Base-by-base conservation (phyloP, 1,140 invertebrate genomes). In the Heterodera carotae region DNA sequence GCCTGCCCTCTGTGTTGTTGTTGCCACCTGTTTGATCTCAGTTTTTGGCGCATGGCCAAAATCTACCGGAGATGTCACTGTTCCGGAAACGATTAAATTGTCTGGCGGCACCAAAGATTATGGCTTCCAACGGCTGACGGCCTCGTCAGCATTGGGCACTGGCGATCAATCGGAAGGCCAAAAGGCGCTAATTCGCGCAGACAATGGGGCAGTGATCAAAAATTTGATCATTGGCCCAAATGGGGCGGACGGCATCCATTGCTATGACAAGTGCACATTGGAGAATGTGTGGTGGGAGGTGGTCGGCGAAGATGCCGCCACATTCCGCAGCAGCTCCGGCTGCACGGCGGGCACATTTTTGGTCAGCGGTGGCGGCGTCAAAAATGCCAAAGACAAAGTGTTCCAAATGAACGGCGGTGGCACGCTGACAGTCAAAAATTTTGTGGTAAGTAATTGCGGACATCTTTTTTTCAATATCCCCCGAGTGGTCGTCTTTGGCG, bases 301-400 rank as follows among this genome's bases (percentile, higher is more conserved):
- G n/a, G 74, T 76, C 12, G 74, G 68, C 12, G 74, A 76, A 39
- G 74, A 76, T 75, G 74, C 74, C 12, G 74, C 74, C 22, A 76
- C 74, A 7, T 76, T 76, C 29, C 66, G 33, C 18, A 72, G 75
- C 39, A 72, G 74, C 29, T 0, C 6, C 1, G 69, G 7, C 12
- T 8, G 29, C n/a, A 22, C 75, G 18, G 31, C 36, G 4, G 36
- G 36, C 4, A 5, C 25, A 15, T 75, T 74, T 39, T 12, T n/a
- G 10, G 68, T 76, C n/a, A 10, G 10, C 4, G 68, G 68, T 25
- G 74, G 74, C 4, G 74, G 74, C 69, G 74, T 71, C 6, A 1
- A 76, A 34, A 4, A 4, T 2, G 74, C 74, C 18, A 8, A 2
- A n/a, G 74, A 76, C 69, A 76, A 76, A 39, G 74, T 76, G 74